phyloP scores from a whole-genome alignment of 2,113 vertebrate genomes.

The Aleadryas rufinucha region DNA sequence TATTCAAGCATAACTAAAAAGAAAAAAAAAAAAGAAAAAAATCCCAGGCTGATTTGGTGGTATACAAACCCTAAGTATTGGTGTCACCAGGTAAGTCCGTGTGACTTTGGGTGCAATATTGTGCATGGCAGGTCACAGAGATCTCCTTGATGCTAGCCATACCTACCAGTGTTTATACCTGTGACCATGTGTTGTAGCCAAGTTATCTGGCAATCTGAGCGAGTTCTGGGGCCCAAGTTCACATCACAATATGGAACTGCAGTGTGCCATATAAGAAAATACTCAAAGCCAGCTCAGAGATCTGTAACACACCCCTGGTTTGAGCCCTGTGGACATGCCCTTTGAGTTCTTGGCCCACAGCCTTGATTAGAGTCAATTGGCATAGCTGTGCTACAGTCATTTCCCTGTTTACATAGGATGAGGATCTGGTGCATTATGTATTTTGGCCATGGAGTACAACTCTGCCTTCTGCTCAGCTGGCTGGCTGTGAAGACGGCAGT shows the following conservation, averaged over 20 bases:
- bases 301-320: background rate
- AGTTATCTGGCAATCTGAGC: background rate
- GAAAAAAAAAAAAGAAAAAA: background rate
- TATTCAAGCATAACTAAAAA: background rate
- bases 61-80: background rate
- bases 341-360: slow-evolving; percentile 17
- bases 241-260: background rate
- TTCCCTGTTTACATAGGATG: slow-evolving; percentile 33
- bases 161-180: background rate
- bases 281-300: background rate
- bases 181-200: background rate
- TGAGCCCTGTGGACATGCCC: background rate
- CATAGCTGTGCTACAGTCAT: background rate
- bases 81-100: background rate
- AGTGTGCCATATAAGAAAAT: background rate
- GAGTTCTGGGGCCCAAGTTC: background rate
- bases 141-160: background rate
- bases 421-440: slow-evolving; percentile 33
- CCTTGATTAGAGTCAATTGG: background rate
- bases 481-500: background rate
- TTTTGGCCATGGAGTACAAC: slow-evolving; percentile 21
- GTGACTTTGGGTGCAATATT: background rate
- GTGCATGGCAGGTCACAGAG: background rate
- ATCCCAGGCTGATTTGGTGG: background rate
- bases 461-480: slow-evolving; percentile 32